These are phyloP conservation scores for Sebastes fasciatus DNA, from an alignment of 2,113 vertebrate genomes.

Conservation along the genomic window DNA sequence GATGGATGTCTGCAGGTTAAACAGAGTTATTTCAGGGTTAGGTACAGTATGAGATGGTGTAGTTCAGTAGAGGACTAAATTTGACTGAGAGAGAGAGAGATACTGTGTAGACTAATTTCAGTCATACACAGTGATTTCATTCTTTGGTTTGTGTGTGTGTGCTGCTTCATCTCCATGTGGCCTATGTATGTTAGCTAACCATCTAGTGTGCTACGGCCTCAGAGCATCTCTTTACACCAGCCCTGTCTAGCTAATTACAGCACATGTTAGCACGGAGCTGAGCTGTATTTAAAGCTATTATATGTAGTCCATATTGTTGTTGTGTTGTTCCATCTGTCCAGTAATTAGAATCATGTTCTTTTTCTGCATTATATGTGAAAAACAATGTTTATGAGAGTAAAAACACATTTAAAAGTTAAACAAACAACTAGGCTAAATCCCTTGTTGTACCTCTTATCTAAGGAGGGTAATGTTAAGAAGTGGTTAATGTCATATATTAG, in stretches of 20 bases:
- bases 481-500: neutral
- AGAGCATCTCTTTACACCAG: neutral
- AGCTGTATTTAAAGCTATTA: neutral
- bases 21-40: slow-evolving; percentile 30
- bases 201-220: neutral
- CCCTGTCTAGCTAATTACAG: neutral
- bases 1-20: slow-evolving; percentile 54
- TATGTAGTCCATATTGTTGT: neutral
- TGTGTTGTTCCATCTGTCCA: neutral
- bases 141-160: neutral
- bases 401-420: neutral
- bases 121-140: neutral
- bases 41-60: neutral
- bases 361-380: neutral
- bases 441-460: neutral
- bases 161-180: neutral
- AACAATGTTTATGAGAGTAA: neutral
- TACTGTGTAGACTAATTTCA: neutral
- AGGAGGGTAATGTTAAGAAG: neutral
- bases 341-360: neutral
- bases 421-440: too few relatives aligned
- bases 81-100: neutral
- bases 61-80: neutral
- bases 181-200: too few relatives aligned
- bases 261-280: neutral